Evolutionary conservation across 2,888 invertebrate genomes (phyloP).

Genomic region (Phorcus lineatus): DNA sequence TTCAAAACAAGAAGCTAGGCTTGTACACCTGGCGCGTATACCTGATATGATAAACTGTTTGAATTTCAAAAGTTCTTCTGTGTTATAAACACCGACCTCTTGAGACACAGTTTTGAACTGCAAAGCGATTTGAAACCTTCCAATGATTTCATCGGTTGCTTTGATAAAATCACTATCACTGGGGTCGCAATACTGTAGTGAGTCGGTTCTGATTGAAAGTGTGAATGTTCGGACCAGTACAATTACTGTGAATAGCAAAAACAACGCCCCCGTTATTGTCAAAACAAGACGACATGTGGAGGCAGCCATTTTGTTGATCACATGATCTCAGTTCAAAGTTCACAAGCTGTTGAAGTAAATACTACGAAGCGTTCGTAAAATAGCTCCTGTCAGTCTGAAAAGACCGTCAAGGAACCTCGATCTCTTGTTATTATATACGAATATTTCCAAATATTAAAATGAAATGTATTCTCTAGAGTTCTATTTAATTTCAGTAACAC

Average conservation of each 20-base stretch:
- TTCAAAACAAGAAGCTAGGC: too few relatives aligned
- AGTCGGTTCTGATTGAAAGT: constrained; percentile 45
- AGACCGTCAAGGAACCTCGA: too few relatives aligned
- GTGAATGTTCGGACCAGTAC: constrained; percentile 56
- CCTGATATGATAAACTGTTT: constrained; percentile 55
- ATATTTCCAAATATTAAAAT: too few relatives aligned
- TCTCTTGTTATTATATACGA: too few relatives aligned
- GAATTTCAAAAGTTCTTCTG: constrained; percentile 49
- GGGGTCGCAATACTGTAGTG: constrained; percentile 48
- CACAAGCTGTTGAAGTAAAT: neutral
- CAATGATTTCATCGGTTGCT: constrained; percentile 45
- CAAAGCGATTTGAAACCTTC: constrained; percentile 55
- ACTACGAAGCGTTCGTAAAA: too few relatives aligned
- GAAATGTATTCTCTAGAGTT: too few relatives aligned
- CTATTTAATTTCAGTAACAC: too few relatives aligned
- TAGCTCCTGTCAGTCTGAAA: too few relatives aligned
- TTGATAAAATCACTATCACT: constrained; percentile 60
- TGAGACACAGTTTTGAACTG: constrained; percentile 56
- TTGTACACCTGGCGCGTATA: constrained; percentile 19
- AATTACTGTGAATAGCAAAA: constrained; percentile 31
- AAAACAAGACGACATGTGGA: constrained; percentile 4
- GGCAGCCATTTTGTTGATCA: constrained; percentile 24
- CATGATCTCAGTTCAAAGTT: neutral
- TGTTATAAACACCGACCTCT: constrained; percentile 48
- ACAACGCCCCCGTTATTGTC: neutral